Evolutionary conservation across 2,797 vertebrate genomes (phyloP).

Genomic region (Limosa lapponica): DNA sequence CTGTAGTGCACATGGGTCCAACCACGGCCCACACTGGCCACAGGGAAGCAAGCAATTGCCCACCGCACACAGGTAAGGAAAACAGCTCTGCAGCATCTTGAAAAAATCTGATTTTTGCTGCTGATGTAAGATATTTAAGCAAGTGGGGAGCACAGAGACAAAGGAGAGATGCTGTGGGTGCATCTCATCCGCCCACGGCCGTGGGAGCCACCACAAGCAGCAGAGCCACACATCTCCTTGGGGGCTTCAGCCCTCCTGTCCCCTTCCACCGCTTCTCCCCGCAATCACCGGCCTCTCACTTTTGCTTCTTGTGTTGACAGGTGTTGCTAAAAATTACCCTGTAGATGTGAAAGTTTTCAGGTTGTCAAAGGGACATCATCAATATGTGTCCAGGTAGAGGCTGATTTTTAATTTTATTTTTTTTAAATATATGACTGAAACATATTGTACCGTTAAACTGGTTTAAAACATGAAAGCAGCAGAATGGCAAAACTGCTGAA

Average conservation of each 20-base stretch:
- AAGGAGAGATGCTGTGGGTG: background rate
- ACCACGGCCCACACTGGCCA: accelerated
- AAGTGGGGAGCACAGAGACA: background rate
- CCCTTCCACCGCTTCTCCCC: background rate
- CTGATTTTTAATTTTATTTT: background rate
- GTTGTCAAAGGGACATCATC: background rate
- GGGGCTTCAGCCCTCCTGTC: background rate
- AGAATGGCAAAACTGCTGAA: background rate
- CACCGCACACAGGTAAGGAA: accelerated
- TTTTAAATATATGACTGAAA: accelerated
- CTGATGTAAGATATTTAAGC: background rate
- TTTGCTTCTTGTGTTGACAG: background rate
- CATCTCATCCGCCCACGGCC: accelerated
- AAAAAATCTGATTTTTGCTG: background rate
- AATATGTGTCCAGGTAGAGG: background rate
- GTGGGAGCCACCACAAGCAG: accelerated
- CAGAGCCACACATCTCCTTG: background rate
- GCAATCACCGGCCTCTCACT: accelerated
- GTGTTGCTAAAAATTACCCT: background rate
- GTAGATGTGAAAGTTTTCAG: background rate
- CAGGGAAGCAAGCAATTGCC: background rate
- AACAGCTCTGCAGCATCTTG: accelerated
- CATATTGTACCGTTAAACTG: background rate
- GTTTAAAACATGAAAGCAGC: background rate
- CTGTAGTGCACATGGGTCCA: accelerated